Percentiles rank a stretch among this genome's conserved stretches.
phyloP scores from a whole-genome alignment of 2,888 invertebrate genomes.

The Sympetrum striolatum region DNA sequence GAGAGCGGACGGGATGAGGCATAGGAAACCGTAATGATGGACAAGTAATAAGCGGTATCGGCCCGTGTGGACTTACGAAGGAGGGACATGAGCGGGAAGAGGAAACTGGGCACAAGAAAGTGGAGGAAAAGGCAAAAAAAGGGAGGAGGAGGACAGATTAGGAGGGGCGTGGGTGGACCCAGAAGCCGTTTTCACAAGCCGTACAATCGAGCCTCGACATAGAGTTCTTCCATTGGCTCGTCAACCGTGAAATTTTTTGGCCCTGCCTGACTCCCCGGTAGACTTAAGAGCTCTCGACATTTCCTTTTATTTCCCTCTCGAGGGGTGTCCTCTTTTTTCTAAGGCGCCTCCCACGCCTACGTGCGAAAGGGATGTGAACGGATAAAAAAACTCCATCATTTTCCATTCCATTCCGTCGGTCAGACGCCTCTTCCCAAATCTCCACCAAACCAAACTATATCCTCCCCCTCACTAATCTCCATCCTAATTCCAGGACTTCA shows the following conservation, averaged over 20 bases:
- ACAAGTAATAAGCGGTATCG: neutral
- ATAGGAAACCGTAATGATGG: neutral
- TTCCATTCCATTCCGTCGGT: constrained; percentile 30
- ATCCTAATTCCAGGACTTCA: neutral
- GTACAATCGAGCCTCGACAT: neutral
- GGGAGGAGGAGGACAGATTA: neutral
- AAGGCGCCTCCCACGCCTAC: constrained; percentile 21
- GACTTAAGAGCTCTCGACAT: constrained; percentile 5
- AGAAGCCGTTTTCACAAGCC: neutral
- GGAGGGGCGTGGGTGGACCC: neutral
- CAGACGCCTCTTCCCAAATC: constrained; percentile 1
- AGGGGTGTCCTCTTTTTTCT: neutral
- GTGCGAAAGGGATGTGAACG: constrained; percentile 11
- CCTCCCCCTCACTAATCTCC: neutral
- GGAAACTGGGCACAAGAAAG: neutral
- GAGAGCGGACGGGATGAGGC: neutral
- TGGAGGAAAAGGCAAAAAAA: neutral
- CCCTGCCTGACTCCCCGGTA: neutral
- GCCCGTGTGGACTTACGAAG: neutral
- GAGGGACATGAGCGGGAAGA: neutral
- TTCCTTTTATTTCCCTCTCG: neutral
- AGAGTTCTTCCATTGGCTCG: neutral
- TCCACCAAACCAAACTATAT: neutral
- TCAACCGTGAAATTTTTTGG: constrained; percentile 9
- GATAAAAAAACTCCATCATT: constrained; percentile 21